Evolutionary conservation across 2,888 invertebrate genomes (phyloP), one percentile per base, ranked within the genome.

Genomic region (Hydraecia micacea): DNA sequence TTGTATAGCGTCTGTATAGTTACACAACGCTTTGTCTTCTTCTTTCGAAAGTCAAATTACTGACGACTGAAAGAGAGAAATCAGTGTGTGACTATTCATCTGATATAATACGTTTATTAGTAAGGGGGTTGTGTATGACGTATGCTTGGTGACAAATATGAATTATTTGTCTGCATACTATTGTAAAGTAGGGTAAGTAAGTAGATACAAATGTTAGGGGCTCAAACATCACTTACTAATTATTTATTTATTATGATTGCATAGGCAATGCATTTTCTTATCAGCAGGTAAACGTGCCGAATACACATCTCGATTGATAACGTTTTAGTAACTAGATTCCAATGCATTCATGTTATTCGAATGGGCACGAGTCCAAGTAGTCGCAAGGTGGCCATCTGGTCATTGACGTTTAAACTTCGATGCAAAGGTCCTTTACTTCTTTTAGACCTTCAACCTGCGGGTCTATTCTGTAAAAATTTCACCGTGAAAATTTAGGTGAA

Each of bases 341-440:
- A 42, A 65, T 32, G 52, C 36, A 36, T 78, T 42, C 21, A 39
- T 58, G 55, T 65, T 4, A 71, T 39, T 49, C n/a, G 7, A 25
- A 52, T 84, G 63, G 81, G 79, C 81, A 72, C 49, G 4, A 6
- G 42, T 79, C 81, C 81, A 81, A 81, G 84, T 81, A 42, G 68
- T 49, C 2, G 15, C 68, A 81, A 81, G 79, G 79, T 79, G 52
- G n/a, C 11, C n/a, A 2, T 6, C 25, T 42, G 58, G 60, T 60
- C 58, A 36, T 78, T 83, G 81, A 72, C 63, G 36, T 58, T 68
- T n/a, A 11, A 68, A 62, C 46, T 58, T 55, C 52, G 11, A 66
- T 25, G 28, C 3, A 15, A 62, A 71, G 36, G 52, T 66, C 69
- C 67, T 42, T 32, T 58, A 32, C 15, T 32, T 25, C 25, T 49